phyloP scores from a whole-genome alignment of 2,888 invertebrate species.

The Agrochola lota region DNA sequence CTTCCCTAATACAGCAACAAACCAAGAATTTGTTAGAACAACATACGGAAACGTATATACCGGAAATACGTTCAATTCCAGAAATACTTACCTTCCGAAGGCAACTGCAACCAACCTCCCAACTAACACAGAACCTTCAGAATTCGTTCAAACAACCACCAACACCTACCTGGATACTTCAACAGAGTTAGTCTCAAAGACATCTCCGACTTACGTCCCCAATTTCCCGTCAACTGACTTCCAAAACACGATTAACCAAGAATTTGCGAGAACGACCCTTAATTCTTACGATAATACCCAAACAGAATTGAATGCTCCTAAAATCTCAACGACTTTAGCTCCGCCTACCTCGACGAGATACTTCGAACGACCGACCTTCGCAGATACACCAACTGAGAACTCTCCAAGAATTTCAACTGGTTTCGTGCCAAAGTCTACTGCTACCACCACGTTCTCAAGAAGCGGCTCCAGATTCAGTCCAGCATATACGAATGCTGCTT shows the following conservation, averaged over 20 bases:
- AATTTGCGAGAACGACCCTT: constrained; percentile 48
- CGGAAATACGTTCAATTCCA: constrained; percentile 53
- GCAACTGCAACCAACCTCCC: constrained; percentile 48
- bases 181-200: constrained; percentile 56
- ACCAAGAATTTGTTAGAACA: constrained; percentile 45
- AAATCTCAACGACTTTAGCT: constrained; percentile 57
- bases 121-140: constrained; percentile 53
- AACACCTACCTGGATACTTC: constrained; percentile 60
- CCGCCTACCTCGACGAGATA: constrained; percentile 48
- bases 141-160: constrained; percentile 44
- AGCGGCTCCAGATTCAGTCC: constrained; percentile 41
- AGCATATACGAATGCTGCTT: constrained; percentile 29
- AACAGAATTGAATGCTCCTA: constrained; percentile 50
- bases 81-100: constrained; percentile 56
- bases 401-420: constrained; percentile 47
- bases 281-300: constrained; percentile 49
- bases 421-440: constrained; percentile 54
- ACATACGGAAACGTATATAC: constrained; percentile 47
- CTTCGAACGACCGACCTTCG: constrained; percentile 53
- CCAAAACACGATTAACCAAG: constrained; percentile 54
- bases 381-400: constrained; percentile 49
- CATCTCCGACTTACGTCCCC: constrained; percentile 55
- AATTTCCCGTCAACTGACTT: constrained; percentile 58
- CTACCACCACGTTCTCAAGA: constrained; percentile 46
- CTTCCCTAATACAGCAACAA: constrained; percentile 51